phyloP scores from a whole-genome alignment of 1,140 invertebrate genomes.

The Catajapyx aquilonaris region DNA sequence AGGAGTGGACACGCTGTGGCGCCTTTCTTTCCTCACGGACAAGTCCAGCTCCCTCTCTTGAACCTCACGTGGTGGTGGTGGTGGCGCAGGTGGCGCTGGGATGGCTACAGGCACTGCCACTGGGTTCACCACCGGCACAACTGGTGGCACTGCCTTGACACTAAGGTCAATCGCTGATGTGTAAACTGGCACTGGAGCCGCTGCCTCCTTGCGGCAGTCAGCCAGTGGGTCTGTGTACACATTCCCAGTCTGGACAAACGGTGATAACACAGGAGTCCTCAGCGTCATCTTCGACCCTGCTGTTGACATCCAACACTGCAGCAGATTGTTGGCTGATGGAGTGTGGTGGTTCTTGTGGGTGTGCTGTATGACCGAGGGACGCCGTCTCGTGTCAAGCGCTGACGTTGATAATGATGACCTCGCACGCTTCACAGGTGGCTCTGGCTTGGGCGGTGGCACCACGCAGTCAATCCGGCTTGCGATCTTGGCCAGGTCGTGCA shows the following conservation, averaged over 20 bases:
- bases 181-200: conserved; percentile 5
- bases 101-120: conserved; percentile 6
- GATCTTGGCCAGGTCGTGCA: conserved; percentile 6
- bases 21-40: conserved; percentile 12
- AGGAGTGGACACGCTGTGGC: conserved; percentile 12
- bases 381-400: not conserved
- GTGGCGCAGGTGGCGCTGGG: conserved; percentile 17
- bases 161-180: conserved; percentile 9
- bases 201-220: conserved; percentile 1
- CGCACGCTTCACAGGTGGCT: not conserved
- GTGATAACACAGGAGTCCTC: not conserved
- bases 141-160: conserved; percentile 18
- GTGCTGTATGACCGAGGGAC: conserved; percentile 18
- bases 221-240: conserved; percentile 2
- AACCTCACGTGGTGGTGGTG: conserved; percentile 19
- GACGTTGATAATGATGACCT: not conserved
- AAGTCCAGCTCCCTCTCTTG: conserved; percentile 15
- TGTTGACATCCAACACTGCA: conserved; percentile 9
- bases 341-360: conserved; percentile 9
- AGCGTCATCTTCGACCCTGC: conserved; percentile 6
- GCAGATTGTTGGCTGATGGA: conserved; percentile 15
- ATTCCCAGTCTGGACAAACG: not conserved
- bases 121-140: conserved; percentile 23
- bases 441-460: not conserved
- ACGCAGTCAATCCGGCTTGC: conserved; percentile 1